These are phyloP conservation scores for Oceanites oceanicus DNA, from an alignment of 2,113 vertebrate genomes.

Conservation along the genomic window DNA sequence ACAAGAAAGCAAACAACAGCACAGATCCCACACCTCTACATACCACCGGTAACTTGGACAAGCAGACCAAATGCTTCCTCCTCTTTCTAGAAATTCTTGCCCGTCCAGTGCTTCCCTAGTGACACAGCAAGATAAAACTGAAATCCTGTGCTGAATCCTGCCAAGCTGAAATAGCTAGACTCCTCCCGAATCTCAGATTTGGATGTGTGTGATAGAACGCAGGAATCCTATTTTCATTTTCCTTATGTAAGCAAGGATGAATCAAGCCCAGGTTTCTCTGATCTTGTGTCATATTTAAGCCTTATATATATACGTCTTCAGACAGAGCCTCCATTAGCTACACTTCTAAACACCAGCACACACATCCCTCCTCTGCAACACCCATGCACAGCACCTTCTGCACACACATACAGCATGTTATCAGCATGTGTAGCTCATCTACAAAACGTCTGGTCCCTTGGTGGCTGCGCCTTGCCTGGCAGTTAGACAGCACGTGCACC, in stretches of 20 bases:
- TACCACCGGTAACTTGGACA: neutral
- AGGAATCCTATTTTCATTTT: neutral
- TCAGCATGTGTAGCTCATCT: neutral
- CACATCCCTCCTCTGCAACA: conserved; percentile 12
- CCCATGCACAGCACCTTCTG: conserved; percentile 5
- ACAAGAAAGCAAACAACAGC: neutral
- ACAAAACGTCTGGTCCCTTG: neutral
- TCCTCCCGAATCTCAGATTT: neutral
- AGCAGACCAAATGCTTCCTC: neutral
- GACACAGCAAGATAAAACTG: neutral
- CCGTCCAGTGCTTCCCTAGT: neutral
- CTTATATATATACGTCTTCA: neutral
- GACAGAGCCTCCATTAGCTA: neutral
- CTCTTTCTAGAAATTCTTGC: neutral
- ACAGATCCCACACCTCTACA: neutral
- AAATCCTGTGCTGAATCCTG: neutral
- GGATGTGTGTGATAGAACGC: neutral
- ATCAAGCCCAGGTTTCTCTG: neutral
- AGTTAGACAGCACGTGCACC: neutral
- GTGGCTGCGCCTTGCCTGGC: neutral
- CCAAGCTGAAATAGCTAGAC: neutral
- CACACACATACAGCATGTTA: neutral
- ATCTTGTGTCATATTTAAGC: neutral
- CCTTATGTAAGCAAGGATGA: neutral
- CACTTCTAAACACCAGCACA: neutral